Percentiles rank a stretch among this genome's conserved stretches.
Evolutionary conservation across 2,113 vertebrate genomes (phyloP).

Genomic region (Bolborhynchus lineola): DNA sequence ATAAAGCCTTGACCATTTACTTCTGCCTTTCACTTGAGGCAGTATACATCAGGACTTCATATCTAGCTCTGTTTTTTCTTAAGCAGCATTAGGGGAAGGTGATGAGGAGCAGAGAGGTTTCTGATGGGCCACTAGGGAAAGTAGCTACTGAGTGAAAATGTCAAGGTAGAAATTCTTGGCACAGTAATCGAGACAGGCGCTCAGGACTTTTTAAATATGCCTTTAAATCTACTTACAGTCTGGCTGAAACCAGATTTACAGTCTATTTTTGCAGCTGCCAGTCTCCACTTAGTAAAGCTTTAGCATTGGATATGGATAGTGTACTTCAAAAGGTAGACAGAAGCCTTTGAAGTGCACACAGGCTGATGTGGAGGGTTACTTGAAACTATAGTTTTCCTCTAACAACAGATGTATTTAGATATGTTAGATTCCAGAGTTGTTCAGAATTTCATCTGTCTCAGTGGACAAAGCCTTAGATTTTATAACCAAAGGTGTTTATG

Average conservation of each 20-base stretch:
- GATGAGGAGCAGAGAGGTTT: slow-evolving; percentile 53
- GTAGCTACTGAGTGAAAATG: slow-evolving; percentile 45
- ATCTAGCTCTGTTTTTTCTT: slow-evolving; percentile 37
- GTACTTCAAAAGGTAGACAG: slow-evolving; percentile 51
- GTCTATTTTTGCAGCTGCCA: slow-evolving; percentile 66
- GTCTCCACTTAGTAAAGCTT: slow-evolving; percentile 54
- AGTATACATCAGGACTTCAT: slow-evolving; percentile 14
- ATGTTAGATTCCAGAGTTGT: not conserved
- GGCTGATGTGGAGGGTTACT: not conserved
- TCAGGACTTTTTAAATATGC: slow-evolving; percentile 30
- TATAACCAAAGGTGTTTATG: not conserved
- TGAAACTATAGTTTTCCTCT: not conserved
- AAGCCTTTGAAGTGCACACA: slow-evolving; percentile 42
- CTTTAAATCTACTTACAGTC: slow-evolving; percentile 64
- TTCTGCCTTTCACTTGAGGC: not conserved
- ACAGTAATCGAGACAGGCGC: slow-evolving; percentile 22
- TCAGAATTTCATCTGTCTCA: not conserved
- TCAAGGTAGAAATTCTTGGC: slow-evolving; percentile 62
- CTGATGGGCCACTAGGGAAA: slow-evolving; percentile 35
- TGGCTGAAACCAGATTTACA: slow-evolving; percentile 60
- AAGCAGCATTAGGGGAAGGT: slow-evolving; percentile 45
- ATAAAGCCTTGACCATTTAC: not conserved
- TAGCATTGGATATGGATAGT: not conserved
- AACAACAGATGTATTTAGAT: not conserved
- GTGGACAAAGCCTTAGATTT: not conserved